Evolutionary conservation across 2,888 invertebrate species (phyloP), one percentile per base, ranked within the genome.

Genomic region (Argyresthia albistria): DNA sequence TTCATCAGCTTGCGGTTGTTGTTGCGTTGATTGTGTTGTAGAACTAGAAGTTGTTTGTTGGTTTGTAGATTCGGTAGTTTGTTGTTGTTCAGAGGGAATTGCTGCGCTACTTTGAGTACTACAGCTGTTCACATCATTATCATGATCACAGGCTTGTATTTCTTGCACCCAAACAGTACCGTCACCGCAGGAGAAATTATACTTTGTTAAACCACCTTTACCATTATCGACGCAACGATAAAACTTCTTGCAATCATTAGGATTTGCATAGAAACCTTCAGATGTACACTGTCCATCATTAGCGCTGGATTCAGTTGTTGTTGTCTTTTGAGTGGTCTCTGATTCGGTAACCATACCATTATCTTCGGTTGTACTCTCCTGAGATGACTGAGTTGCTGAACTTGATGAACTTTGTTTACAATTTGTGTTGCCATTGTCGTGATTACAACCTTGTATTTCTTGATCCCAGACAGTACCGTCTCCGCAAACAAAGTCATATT

Each of bases 251-350:
- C 95, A 95, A 66, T 94, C 89, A 52, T 83, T 78, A 15, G 89
- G 81, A 74, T 94, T 90, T 25, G 90, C 89, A 69, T 91, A 90
- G 71, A 93, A 95, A 55, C 94, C 94, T 70, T 93, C 93, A 58
- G 78, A 73, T 16, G 70, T 75, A 67, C 93, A 93, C 54, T 59
- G 53, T 25, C 56, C 58, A 43, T 49, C 51, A 15, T 43, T 55
- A 36, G 51, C 16, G n/a, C 52, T 15, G 35, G 56, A 46, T 48
- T 52, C 37, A 37, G 10, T 16, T 8, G 48, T 48, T 15, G 48
- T 37, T 10, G 15, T 14, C 8, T 36, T 8, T 14, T 48, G 36
- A 37, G 12, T 37, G 4, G 48, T 37, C 11, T 37, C 14, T 58
- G 60, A 58, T 53, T 55, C 43, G 10, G 54, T 50, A 9, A 52